phyloP scores from a whole-genome alignment of 2,113 vertebrate species.

The Coryphaenoides rupestris region DNA sequence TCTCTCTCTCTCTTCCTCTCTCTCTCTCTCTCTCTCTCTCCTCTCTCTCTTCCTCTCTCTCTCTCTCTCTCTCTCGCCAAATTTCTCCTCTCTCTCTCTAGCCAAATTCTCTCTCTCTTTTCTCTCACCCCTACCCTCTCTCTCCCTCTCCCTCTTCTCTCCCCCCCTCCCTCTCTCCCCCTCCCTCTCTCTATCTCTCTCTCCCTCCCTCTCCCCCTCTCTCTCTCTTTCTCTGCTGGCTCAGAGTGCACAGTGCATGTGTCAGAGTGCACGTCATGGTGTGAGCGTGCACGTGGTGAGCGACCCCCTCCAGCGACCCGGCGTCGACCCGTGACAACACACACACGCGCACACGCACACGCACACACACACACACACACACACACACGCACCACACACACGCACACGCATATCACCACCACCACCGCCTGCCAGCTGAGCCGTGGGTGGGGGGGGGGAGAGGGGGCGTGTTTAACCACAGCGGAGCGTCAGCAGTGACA shows the following conservation, averaged over 20 bases:
- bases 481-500: conserved; percentile 16
- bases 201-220: conserved; percentile 5
- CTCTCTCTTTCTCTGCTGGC: conserved; percentile 2
- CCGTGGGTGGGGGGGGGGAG: conserved; percentile 23
- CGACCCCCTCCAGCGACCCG: conserved; percentile 54
- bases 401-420: conserved; percentile 37
- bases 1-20: too few species aligned
- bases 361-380: too few species aligned
- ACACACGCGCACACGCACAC: too few species aligned
- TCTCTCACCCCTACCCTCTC: neutral
- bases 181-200: too few species aligned
- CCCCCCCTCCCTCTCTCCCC: too few species aligned
- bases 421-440: conserved; percentile 29
- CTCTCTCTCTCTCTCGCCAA: conserved; percentile 19
- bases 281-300: conserved; percentile 42
- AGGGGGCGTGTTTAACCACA: conserved; percentile 45
- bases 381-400: too few species aligned
- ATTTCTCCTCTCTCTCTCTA: conserved; percentile 30
- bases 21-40: too few species aligned
- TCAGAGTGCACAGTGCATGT: conserved; percentile 3
- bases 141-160: neutral
- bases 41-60: neutral
- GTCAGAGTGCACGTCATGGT: conserved; percentile 54
- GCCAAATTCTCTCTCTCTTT: too few species aligned
- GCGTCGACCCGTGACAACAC: conserved; percentile 60